phyloP scores from a whole-genome alignment of 2,113 vertebrate species.

The Cheilinus undulatus region DNA sequence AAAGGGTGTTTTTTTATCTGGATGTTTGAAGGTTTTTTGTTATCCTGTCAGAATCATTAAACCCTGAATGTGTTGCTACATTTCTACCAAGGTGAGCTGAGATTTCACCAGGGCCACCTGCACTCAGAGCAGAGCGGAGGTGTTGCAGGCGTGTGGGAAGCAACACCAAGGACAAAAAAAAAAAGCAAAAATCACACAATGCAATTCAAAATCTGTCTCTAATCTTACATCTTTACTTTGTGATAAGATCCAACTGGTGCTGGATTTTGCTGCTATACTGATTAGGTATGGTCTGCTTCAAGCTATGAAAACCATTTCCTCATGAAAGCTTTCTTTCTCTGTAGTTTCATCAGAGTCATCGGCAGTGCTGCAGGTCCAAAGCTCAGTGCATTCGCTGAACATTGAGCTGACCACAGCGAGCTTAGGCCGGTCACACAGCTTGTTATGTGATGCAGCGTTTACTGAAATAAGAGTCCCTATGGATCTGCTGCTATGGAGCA shows the following conservation, averaged over 20 bases:
- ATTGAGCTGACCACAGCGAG: slow-evolving; percentile 1
- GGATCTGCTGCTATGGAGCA: slow-evolving; percentile 45
- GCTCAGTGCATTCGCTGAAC: not conserved
- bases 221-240: not conserved
- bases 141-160: not conserved
- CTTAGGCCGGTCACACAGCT: slow-evolving; percentile 26
- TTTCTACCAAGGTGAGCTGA: not conserved
- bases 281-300: not conserved
- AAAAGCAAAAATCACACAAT: not conserved
- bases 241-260: not conserved
- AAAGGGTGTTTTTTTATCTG: not conserved
- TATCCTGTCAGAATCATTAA: not conserved
- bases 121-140: not conserved
- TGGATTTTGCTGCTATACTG: too few species aligned
- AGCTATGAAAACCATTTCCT: too few species aligned
- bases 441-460: slow-evolving; percentile 52
- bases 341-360: not conserved
- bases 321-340: too few species aligned
- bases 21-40: not conserved
- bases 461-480: slow-evolving; percentile 27
- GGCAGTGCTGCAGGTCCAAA: not conserved
- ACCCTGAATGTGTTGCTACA: not conserved
- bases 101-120: slow-evolving; percentile 5
- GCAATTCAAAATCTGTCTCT: too few species aligned
- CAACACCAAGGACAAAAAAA: not conserved